Conservation (phyloP, 2,797 vertebrate species). For the Buceros bicornis region DNA sequence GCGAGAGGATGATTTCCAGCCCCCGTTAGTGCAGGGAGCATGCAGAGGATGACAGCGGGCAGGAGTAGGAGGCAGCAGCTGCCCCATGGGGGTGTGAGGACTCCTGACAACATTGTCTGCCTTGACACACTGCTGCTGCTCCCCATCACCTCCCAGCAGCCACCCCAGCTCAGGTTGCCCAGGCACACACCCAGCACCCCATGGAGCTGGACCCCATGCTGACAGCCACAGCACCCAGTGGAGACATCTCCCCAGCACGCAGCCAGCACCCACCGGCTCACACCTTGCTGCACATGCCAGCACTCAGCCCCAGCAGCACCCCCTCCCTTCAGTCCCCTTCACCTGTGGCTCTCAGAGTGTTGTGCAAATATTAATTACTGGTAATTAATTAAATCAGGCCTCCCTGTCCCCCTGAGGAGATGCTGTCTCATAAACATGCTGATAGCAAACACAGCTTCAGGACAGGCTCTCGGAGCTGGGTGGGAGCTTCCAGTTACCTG, state of each 20-base stretch:
- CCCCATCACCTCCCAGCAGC: not conserved
- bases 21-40: not conserved
- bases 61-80: not conserved
- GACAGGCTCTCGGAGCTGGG: not conserved
- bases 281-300: not conserved
- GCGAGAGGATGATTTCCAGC: slow-evolving; percentile 18
- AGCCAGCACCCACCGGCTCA: not conserved
- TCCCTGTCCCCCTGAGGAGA: not conserved
- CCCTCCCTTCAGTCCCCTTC: not conserved
- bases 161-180: not conserved
- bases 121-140: not conserved
- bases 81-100: not conserved
- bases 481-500: not conserved
- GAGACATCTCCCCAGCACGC: fast-evolving
- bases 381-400: slow-evolving; percentile 51
- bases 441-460: not conserved
- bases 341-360: slow-evolving; percentile 39
- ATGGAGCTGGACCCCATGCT: not conserved
- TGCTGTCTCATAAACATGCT: slow-evolving; percentile 5
- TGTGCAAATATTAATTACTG: slow-evolving; percentile 66
- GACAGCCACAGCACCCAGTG: not conserved
- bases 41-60: not conserved
- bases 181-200: not conserved
- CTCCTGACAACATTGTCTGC: not conserved
- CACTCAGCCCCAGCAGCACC: not conserved